Percentiles rank a stretch among this genome's conserved stretches.
Conservation (phyloP, 37 sponge, comb jelly and placozoan genomes). For the Spongilla lacustris region DNA sequence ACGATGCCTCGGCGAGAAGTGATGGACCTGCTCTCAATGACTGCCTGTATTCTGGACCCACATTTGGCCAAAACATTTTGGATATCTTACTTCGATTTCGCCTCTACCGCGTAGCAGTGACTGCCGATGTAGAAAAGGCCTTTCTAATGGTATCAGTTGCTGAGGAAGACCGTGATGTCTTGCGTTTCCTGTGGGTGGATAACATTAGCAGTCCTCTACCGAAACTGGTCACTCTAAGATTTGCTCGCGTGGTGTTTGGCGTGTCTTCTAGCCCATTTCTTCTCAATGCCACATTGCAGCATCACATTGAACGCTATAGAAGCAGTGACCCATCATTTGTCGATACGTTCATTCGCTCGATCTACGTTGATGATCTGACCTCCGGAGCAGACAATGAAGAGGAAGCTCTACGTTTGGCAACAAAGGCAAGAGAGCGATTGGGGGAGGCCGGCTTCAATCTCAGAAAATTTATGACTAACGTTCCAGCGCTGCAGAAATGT, state of each 20-base stretch:
- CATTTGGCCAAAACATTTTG: slow-evolving; percentile 6
- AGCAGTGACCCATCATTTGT: slow-evolving; percentile 17
- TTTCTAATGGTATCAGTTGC: slow-evolving; percentile 10
- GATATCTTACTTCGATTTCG: slow-evolving; percentile 20
- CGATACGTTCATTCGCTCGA: not conserved
- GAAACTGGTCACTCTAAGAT: not conserved
- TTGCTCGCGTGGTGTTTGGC: slow-evolving; percentile 10
- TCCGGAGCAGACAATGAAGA: slow-evolving; percentile 20
- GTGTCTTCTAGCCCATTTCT: slow-evolving; percentile 19
- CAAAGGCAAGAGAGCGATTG: not conserved
- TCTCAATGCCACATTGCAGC: slow-evolving; percentile 13
- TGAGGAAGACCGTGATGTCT: slow-evolving; percentile 11
- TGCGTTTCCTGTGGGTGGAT: slow-evolving; percentile 32
- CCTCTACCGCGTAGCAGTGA: not conserved
- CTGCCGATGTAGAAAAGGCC: slow-evolving; percentile 23
- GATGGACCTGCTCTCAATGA: slow-evolving; percentile 21
- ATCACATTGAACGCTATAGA: slow-evolving; percentile 1
- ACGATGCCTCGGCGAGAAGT: slow-evolving; percentile 2
- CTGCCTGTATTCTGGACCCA: slow-evolving; percentile 24
- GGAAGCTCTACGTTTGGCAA: not conserved
- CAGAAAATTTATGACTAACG: slow-evolving; percentile 19
- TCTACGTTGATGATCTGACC: slow-evolving; percentile 20
- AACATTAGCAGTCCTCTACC: not conserved
- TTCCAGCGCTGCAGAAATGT: not conserved
- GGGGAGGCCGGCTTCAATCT: slow-evolving; percentile 17